A percentile compares a stretch with the other conserved stretches of the same genome.
phyloP scores from a whole-genome alignment of 2,113 vertebrate genomes.

The Engraulis encrasicolus region DNA sequence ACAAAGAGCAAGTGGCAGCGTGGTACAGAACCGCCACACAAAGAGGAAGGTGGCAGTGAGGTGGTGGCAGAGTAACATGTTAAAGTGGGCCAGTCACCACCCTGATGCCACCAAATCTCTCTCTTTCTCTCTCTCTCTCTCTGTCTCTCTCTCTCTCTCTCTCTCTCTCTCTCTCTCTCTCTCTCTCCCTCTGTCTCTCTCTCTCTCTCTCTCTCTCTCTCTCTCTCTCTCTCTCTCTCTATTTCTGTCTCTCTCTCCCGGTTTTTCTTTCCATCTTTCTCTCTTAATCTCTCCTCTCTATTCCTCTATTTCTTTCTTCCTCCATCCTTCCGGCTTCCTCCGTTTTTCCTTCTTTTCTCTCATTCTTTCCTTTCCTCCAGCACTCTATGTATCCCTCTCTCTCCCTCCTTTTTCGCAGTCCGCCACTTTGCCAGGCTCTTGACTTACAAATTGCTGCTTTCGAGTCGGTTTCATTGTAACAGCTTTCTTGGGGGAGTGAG shows the following conservation, averaged over 20 bases:
- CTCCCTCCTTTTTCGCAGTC: conserved; percentile 47
- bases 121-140: not conserved
- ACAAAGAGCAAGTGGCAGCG: not conserved
- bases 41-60: conserved; percentile 4
- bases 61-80: conserved; percentile 50
- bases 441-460: conserved; percentile 78
- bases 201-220: conserved; percentile 21
- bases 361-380: conserved; percentile 3
- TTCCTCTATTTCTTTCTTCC: not conserved
- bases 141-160: conserved; percentile 45
- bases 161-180: conserved; percentile 24
- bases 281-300: conserved; percentile 45
- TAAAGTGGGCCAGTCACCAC: conserved; percentile 55
- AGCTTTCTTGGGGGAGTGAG: conserved; percentile 58
- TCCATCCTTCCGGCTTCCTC: conserved; percentile 37
- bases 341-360: not conserved
- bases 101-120: conserved; percentile 54
- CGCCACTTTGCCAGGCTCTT: conserved; percentile 68
- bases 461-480: conserved; percentile 70
- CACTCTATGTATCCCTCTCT: conserved; percentile 53
- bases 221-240: conserved; percentile 36
- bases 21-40: not conserved
- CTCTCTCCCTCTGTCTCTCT: conserved; percentile 38
- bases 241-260: too few relatives aligned
- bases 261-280: conserved; percentile 38